phyloP scores from a whole-genome alignment of 2,113 vertebrate species.

The Theristicus caerulescens region DNA sequence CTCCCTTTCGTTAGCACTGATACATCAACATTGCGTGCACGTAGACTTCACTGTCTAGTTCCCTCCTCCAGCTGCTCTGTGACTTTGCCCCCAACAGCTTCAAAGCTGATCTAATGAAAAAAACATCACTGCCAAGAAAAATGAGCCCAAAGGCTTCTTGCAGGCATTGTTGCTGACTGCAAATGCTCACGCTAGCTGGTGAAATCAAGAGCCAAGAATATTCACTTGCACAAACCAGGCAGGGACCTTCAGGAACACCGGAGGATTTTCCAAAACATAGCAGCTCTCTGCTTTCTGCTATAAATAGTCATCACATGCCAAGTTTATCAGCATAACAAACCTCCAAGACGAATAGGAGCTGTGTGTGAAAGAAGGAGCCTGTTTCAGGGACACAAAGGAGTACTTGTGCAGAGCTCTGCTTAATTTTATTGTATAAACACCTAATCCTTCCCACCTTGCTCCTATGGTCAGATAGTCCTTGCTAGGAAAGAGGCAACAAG shows the following conservation, averaged over 20 bases:
- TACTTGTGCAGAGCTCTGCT: conserved; percentile 5
- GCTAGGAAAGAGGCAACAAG: not conserved
- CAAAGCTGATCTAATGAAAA: conserved; percentile 54
- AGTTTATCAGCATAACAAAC: conserved; percentile 61
- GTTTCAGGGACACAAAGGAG: conserved; percentile 42
- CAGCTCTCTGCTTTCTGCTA: conserved; percentile 51
- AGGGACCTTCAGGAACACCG: not conserved
- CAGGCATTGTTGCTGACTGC: conserved; percentile 12
- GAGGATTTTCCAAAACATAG: conserved; percentile 53
- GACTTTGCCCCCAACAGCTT: conserved; percentile 47
- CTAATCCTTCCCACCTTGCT: conserved; percentile 33
- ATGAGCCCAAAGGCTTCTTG: conserved; percentile 10
- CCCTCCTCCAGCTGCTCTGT: conserved; percentile 41
- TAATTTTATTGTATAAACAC: conserved; percentile 43
- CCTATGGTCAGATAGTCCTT: not conserved
- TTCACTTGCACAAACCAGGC: not conserved
- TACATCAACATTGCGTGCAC: not conserved
- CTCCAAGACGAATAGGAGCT: not conserved
- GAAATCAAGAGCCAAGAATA: conserved; percentile 41
- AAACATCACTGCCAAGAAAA: conserved; percentile 32
- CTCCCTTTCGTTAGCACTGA: not conserved
- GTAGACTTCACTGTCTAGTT: not conserved
- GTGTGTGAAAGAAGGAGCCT: conserved; percentile 26
- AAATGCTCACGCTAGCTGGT: not conserved
- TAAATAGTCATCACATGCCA: conserved; percentile 35